Evolutionary conservation across 1,140 invertebrate species (phyloP), one percentile per base, ranked within the genome.

Genomic region (Dendroctonus ponderosae): DNA sequence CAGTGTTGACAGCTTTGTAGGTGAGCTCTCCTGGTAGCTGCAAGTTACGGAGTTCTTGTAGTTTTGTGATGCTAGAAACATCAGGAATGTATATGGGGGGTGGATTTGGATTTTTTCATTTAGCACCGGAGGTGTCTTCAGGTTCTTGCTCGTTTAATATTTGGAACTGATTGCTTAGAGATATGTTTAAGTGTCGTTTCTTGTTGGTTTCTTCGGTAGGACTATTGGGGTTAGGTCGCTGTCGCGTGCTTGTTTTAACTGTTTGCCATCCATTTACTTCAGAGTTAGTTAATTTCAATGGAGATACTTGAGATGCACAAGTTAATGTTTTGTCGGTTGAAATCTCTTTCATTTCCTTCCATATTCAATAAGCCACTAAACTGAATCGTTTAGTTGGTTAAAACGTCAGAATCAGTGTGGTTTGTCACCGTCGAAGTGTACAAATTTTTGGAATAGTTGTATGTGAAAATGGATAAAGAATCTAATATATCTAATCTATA

Each of bases 1-100:
- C 4, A 7, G 48, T n/a, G 12, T 41, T 61, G 7, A 67, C 52
- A 7, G 43, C 43, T n/a, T 44, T 44, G 43, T 44, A 44, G 7
- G 43, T 44, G 43, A 44, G 7, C n/a, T 44, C 43, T 7, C n/a
- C 43, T 7, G 43, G 43, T 44, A 44, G 43, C n/a, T 44, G 43
- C 43, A 44, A 44, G 7, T 7, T n/a, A 44, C 43, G n/a, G 7
- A 44, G 43, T 44, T 44, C n/a, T 44, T 44, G 43, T 44, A 44
- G n/a, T 44, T 44, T 44, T 7, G 43, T 7, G 7, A 44, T 44
- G 43, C n/a, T n/a, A n/a, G 43, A 44, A 44, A 44, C 43, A n/a
- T n/a, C 43, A 7, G 43, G 43, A 7, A 44, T n/a, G n/a, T 44
- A 44, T 7, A 44, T 44, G n/a, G 43, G 43, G 7, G 43, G 43